Conservation (phyloP, 2,888 invertebrate genomes). For the Timema cristinae region DNA sequence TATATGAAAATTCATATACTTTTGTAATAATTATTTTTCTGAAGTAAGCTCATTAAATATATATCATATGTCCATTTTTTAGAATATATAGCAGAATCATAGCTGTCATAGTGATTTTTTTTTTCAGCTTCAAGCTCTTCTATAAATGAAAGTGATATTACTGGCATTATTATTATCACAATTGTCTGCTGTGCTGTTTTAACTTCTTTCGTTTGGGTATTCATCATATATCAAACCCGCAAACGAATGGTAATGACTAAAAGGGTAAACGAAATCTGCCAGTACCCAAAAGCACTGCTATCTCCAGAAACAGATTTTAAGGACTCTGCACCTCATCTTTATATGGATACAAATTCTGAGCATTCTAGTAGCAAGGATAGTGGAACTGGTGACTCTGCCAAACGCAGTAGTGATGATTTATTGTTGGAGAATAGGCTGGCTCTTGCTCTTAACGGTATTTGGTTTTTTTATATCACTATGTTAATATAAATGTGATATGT, state of each 20-base stretch:
- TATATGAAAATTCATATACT: no score
- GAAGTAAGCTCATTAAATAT: no score
- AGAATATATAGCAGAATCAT: neutral
- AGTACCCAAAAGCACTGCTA: constrained; percentile 21
- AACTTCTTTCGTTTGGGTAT: constrained; percentile 89
- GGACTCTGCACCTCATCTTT: constrained; percentile 37
- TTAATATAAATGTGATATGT: no score
- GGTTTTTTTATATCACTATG: no score
- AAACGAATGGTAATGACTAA: constrained; percentile 54
- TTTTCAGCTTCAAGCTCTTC: constrained; percentile 50
- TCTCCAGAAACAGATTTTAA: constrained; percentile 45
- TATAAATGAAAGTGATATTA: constrained; percentile 67
- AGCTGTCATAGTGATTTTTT: constrained; percentile 14
- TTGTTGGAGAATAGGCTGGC: constrained; percentile 25
- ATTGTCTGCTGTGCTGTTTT: constrained; percentile 87
- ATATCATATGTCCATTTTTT: neutral
- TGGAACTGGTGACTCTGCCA: constrained; percentile 75
- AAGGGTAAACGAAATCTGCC: constrained; percentile 21
- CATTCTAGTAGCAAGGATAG: constrained; percentile 73
- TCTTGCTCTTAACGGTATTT: no score
- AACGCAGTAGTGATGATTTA: constrained; percentile 62
- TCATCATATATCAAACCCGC: constrained; percentile 82
- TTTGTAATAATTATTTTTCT: no score
- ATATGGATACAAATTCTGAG: constrained; percentile 66
- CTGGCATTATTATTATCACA: constrained; percentile 84